Base-by-base conservation (phyloP, 2,888 invertebrate genomes). In the Sialis fuliginosa region DNA sequence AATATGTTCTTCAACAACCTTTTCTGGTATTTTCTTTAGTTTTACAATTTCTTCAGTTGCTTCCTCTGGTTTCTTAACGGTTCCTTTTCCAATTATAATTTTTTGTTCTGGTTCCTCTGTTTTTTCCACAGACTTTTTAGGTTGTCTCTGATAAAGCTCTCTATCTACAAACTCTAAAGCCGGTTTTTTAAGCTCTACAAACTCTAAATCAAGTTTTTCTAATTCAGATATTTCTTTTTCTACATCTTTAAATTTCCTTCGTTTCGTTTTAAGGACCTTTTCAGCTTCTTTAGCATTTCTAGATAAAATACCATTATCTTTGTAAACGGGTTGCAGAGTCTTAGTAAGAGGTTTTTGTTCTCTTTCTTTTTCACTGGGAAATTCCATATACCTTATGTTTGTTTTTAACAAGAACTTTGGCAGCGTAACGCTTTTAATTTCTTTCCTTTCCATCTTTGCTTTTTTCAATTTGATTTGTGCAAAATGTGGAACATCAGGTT, bases 401-500 rank as follows among this genome's bases (percentile, higher is more conserved):
- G 84, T 84, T 57, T 80, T 81, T 1, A 86, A 63, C 57, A 79
- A 70, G 45, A 81, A 68, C 60, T 79, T 81, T 1, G 80, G 82
- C 47, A 83, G 62, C 52, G 56, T 58, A 1, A 51, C 56, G 45
- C 49, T 49, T 46, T 56, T 54, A 4, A 48, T 50, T 52, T 60
- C 60, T 53, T 60, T 61, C 48, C 58, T 59, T 41, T 54, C 52
- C n/a, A 55, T 50, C 51, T 61, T 63, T 6, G 62, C 58, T 52
- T 63, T 64, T 42, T 57, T 81, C 5, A 85, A 63, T 64, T 83
- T 82, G 3, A 83, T 65, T 61, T 77, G 71, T 48, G 75, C 74
- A 54, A 79, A 75, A 48, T 74, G 74, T 1, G 81, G 75, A 8
- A 70, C 65, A 52, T 74, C 67, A 37, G 73, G 71, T 22, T 22